phyloP scores from a whole-genome alignment of 92 coral and sea anemone genomes.

The Pocillopora meandrina region DNA sequence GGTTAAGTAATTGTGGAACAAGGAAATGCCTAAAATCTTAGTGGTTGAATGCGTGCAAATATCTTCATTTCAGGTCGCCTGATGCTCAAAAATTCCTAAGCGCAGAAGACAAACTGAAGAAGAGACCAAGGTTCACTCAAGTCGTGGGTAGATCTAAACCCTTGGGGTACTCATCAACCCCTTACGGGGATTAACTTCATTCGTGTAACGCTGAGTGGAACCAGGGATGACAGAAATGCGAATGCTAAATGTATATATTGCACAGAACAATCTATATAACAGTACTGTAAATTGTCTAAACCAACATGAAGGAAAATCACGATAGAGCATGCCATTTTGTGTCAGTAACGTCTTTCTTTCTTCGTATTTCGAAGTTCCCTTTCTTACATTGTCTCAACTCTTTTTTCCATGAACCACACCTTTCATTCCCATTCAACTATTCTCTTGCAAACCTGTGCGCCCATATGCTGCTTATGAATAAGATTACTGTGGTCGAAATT shows the following conservation, averaged over 20 bases:
- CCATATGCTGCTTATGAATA: too few species aligned
- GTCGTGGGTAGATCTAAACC: conserved; percentile 96
- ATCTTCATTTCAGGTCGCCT: conserved; percentile 61
- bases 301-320: too few species aligned
- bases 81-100: conserved; percentile 78
- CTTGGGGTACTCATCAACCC: conserved; percentile 49
- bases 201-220: neutral
- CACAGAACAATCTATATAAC: too few species aligned
- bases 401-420: too few species aligned
- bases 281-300: too few species aligned
- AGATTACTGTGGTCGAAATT: too few species aligned
- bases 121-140: conserved; percentile 92
- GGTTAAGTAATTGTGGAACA: too few species aligned
- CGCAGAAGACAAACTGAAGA: conserved; percentile 87
- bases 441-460: too few species aligned
- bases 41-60: neutral
- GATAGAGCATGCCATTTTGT: neutral
- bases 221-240: neutral
- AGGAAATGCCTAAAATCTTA: too few species aligned
- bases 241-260: too few species aligned
- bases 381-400: neutral
- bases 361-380: neutral
- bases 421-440: too few species aligned
- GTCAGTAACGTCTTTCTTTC: neutral
- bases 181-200: conserved; percentile 21